Conservation (phyloP, 2,113 vertebrate species). For the Oreochromis niloticus region DNA sequence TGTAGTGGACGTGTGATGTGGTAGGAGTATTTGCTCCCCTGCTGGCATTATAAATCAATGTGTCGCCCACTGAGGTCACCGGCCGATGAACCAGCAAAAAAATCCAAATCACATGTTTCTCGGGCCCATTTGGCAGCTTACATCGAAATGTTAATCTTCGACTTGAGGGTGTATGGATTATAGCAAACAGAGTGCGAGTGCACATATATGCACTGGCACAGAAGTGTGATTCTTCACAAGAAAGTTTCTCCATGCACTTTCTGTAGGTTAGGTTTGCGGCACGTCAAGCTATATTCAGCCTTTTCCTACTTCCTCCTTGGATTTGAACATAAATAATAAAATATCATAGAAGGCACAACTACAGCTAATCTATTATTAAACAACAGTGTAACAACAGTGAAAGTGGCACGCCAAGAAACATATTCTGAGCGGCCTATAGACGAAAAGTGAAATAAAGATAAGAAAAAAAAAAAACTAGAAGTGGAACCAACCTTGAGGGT, state of each 20-base stretch:
- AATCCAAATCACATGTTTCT: constrained; percentile 60
- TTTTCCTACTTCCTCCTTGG: neutral
- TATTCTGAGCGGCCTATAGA: neutral
- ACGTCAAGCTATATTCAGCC: neutral
- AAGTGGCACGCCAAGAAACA: neutral
- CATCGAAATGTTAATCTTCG: neutral
- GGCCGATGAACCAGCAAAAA: constrained; percentile 19
- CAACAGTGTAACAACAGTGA: neutral
- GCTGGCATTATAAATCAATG: neutral
- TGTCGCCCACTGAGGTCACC: neutral
- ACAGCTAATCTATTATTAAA: constrained; percentile 45
- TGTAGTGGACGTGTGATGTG: neutral
- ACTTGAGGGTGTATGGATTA: neutral
- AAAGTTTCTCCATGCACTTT: neutral
- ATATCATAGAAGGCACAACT: constrained; percentile 16
- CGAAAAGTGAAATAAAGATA: neutral
- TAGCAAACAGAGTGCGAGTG: neutral
- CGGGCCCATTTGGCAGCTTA: neutral
- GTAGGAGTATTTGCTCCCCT: neutral
- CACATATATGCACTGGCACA: neutral
- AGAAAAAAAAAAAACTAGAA: neutral
- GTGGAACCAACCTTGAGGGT: neutral
- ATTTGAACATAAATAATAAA: constrained; percentile 43
- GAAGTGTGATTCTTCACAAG: neutral
- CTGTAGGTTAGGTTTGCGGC: neutral